Evolutionary conservation across 2,888 invertebrate species (phyloP), one percentile per base, ranked within the genome.

Genomic region (Epistrophe grossulariae): DNA sequence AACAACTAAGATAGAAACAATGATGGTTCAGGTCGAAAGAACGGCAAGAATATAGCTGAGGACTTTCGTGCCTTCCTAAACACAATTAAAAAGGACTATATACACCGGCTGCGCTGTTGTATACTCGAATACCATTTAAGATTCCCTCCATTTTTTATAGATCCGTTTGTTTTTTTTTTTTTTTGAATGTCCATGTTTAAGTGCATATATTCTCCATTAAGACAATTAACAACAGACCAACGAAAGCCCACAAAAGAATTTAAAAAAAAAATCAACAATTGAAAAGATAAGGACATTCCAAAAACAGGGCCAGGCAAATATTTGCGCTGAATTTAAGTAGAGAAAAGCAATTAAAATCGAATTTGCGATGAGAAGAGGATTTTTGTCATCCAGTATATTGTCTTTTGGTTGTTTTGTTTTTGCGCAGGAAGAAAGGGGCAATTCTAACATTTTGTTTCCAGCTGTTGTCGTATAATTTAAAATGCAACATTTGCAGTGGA

Each of bases 261-360:
- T 35, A 40, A 24, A 31, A 7, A 50, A 31, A 28, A 19, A 28
- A 48, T 9, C 5, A 6, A 35, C 17, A 28, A 57, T 52, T 52
- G 38, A 72, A 57, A 40, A 74, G 55, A 35, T 11, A 43, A 10
- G 17, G 48, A 15, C 38, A 74, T 64, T n/a, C 78, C 40, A 82
- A 35, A 38, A 19, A 38, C 48, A 73, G 62, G 64, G 31, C 66
- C 66, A 78, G 64, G 81, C 78, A 85, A 81, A 85, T 82, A 57
- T 82, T 85, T 85, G 81, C 72, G 13, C 48, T 81, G 72, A 81
- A 70, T 78, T 85, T 85, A 35, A 50, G 76, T 43, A 57, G 76
- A 74, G 62, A n/a, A 74, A 74, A 85, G 82, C 85, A 85, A 85
- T 85, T 85, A 82, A 85, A 85, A 78, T 79, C 62, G 73, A 68